These are phyloP conservation scores for Lepidocolaptes lacrymiger DNA, from an alignment of 2,797 vertebrate genomes.

Conservation along the genomic window DNA sequence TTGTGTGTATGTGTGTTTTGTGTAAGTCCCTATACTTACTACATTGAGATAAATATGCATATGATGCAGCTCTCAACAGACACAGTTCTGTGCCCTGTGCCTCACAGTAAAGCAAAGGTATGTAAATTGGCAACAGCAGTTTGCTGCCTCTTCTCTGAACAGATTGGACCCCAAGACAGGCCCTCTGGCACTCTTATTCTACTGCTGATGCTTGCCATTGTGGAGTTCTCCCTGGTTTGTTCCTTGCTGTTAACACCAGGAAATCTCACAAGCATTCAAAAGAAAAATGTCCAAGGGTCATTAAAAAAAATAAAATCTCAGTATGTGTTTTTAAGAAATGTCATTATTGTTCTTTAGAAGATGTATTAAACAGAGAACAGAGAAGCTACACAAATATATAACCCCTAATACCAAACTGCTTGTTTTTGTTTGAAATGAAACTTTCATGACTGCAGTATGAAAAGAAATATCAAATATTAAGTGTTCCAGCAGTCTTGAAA, in stretches of 20 bases:
- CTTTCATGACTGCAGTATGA: not conserved
- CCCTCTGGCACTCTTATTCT: not conserved
- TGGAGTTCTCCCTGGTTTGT: not conserved
- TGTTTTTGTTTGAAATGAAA: not conserved
- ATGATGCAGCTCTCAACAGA: not conserved
- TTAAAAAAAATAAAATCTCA: not conserved
- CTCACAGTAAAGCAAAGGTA: constrained; percentile 1
- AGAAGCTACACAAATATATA: not conserved
- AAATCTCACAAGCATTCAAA: constrained; percentile 3
- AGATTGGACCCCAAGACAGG: not conserved
- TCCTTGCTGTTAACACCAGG: constrained; percentile 7
- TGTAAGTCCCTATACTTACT: not conserved
- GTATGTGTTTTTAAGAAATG: not conserved
- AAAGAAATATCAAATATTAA: not conserved
- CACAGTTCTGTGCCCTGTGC: not conserved
- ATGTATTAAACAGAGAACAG: not conserved
- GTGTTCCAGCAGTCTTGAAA: not conserved
- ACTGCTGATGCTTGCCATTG: not conserved
- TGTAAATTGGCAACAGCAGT: not conserved
- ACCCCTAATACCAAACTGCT: not conserved
- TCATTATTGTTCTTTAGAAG: not conserved
- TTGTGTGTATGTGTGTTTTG: not conserved
- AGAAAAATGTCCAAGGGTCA: not conserved
- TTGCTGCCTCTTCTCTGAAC: not conserved
- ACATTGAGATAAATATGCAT: not conserved